Evolutionary conservation across 2,113 vertebrate species (phyloP), one percentile per base, ranked within the genome.

Genomic region (Zapus hudsonius): DNA sequence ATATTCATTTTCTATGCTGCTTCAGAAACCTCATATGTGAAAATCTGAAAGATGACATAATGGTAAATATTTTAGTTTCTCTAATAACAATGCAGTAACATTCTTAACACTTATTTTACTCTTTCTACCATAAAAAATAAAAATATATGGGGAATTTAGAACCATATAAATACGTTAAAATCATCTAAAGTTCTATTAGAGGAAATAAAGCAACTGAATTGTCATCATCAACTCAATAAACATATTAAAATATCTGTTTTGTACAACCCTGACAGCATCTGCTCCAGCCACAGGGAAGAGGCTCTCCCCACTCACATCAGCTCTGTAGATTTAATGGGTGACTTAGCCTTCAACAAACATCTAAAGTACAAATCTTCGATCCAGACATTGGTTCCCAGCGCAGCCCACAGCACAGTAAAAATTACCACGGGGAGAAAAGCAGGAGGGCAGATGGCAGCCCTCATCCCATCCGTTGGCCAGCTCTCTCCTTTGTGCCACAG

Each of bases 91-190:
- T 31, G 83, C 16, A 36, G 75, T 52, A 89, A 93, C 84, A 92
- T 87, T 93, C 20, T 57, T n/a, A 73, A 86, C 4, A 91, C 1
- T 75, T 88, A 86, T 73, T 92, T 94, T 84, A 70, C 31, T 79
- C 79, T 90, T 89, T 76, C 61, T 80, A 74, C 31, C 81, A 87
- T 72, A 92, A 96, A 91, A 92, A 72, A 93, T 3, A 87, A 55
- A 89, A 93, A 86, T 33, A 79, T 61, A 38, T 52, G 25, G 7
- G 80, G 89, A 79, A 38, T 42, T 76, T 75, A 74, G 7, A 66
- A 73, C 82, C 78, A 7, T 38, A 36, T 33, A 64, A 89, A 92
- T 13, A 93, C 36, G 79, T 69, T 33, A 91, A 87, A 88, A 75
- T 81, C 36, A 92, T 57, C 22, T 47, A 89, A 76, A 88, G 61